Evolutionary conservation across 2,113 vertebrate species (phyloP).

Genomic region (Desmodus rotundus): DNA sequence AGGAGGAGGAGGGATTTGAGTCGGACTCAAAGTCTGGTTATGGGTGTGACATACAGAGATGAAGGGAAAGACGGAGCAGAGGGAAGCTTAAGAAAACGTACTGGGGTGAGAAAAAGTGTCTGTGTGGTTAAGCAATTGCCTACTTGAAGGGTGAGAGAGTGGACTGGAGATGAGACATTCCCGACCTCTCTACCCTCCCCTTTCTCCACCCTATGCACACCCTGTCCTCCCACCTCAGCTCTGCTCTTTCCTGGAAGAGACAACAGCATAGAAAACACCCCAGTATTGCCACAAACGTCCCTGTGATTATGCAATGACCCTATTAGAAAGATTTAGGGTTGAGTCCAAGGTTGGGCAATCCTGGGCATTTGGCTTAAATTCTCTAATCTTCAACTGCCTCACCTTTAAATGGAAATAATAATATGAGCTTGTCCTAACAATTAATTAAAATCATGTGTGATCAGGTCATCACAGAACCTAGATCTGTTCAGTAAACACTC

Average conservation of each 20-base stretch:
- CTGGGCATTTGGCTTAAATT: neutral
- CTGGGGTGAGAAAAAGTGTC: fast-evolving
- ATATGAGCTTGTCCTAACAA: neutral
- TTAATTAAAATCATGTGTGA: neutral
- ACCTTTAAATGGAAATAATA: neutral
- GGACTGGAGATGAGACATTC: neutral
- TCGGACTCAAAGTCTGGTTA: neutral
- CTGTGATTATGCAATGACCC: neutral
- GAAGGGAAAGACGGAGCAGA: too few species aligned
- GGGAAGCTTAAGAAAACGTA: neutral
- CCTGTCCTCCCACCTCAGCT: neutral
- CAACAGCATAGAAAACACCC: neutral
- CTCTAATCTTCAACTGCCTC: neutral
- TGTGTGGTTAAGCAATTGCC: neutral
- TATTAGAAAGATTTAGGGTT: neutral
- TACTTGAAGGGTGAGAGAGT: neutral
- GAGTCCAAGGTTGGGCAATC: neutral
- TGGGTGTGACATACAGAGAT: neutral
- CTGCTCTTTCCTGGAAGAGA: neutral
- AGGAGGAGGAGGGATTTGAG: neutral
- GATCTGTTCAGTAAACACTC: neutral
- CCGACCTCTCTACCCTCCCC: neutral
- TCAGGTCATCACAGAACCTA: neutral
- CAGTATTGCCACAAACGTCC: neutral
- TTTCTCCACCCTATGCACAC: neutral